Conservation (phyloP, 2,797 vertebrate genomes). For the Silurus lanzhouensis region DNA sequence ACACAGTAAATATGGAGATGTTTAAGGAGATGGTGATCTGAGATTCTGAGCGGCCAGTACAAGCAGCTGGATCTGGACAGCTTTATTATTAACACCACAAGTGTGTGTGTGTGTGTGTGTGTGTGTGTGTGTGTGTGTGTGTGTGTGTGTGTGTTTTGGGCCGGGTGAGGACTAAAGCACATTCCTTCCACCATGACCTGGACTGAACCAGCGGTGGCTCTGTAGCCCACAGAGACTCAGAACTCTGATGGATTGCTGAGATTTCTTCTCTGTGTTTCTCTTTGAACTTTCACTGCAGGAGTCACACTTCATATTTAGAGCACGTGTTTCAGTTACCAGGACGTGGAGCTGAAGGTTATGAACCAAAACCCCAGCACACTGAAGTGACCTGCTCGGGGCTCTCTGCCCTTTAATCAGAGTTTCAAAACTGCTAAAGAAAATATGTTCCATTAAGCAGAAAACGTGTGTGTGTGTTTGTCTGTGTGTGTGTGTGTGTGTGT, state of each 20-base stretch:
- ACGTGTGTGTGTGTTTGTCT: not conserved
- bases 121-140: constrained; percentile 14
- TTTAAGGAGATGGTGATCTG: not conserved
- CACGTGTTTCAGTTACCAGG: not conserved
- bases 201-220: constrained; percentile 12
- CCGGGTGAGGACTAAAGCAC: constrained; percentile 15
- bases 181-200: constrained; percentile 13
- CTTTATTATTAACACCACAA: constrained; percentile 15
- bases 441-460: not conserved
- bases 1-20: not conserved
- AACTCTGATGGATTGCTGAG: constrained; percentile 16
- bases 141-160: constrained; percentile 2
- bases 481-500: not conserved
- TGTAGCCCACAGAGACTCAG: not conserved
- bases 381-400: not conserved
- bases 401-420: not conserved
- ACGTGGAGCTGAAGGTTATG: not conserved
- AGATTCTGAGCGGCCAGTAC: not conserved
- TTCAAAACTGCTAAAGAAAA: not conserved
- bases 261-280: not conserved
- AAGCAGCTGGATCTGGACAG: not conserved
- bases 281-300: not conserved
- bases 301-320: not conserved
- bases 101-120: constrained; percentile 5
- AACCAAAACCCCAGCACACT: not conserved